Evolutionary conservation across 2,113 vertebrate genomes (phyloP).

Genomic region (Condylura cristata): DNA sequence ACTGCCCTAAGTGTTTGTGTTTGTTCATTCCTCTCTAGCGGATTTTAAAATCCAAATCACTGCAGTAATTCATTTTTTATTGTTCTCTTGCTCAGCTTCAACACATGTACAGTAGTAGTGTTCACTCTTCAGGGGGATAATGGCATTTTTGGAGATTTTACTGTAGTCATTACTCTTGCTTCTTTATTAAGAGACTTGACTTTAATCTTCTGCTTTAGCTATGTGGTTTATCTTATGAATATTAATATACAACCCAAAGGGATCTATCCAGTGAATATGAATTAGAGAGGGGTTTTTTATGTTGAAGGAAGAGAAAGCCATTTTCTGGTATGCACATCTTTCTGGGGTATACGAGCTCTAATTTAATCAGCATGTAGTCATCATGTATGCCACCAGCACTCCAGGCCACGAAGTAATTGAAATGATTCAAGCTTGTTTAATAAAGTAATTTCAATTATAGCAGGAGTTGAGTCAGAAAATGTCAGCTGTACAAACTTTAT

Average conservation of each 20-base stretch:
- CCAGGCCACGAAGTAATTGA: slow-evolving; percentile 81
- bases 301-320: slow-evolving; percentile 76
- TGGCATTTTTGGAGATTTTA: slow-evolving; percentile 83
- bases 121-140: slow-evolving; percentile 79
- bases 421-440: slow-evolving; percentile 84
- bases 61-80: slow-evolving; percentile 79
- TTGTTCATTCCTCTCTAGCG: slow-evolving; percentile 73
- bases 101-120: slow-evolving; percentile 78
- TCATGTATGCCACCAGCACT: slow-evolving; percentile 78
- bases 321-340: slow-evolving; percentile 79
- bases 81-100: slow-evolving; percentile 78
- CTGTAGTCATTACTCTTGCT: slow-evolving; percentile 84
- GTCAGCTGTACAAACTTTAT: slow-evolving; percentile 79
- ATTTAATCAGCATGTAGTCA: slow-evolving; percentile 83
- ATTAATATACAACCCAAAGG: slow-evolving; percentile 83
- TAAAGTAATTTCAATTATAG: slow-evolving; percentile 84
- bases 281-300: slow-evolving; percentile 74
- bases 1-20: slow-evolving; percentile 65
- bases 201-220: slow-evolving; percentile 84
- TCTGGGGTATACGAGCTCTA: slow-evolving; percentile 73
- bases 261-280: slow-evolving; percentile 79
- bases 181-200: slow-evolving; percentile 84
- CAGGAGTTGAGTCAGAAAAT: slow-evolving; percentile 81
- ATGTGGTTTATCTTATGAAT: slow-evolving; percentile 83
- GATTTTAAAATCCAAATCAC: slow-evolving; percentile 80